phyloP scores from a whole-genome alignment of 2,888 invertebrate genomes.

The Andrena bicolor region DNA sequence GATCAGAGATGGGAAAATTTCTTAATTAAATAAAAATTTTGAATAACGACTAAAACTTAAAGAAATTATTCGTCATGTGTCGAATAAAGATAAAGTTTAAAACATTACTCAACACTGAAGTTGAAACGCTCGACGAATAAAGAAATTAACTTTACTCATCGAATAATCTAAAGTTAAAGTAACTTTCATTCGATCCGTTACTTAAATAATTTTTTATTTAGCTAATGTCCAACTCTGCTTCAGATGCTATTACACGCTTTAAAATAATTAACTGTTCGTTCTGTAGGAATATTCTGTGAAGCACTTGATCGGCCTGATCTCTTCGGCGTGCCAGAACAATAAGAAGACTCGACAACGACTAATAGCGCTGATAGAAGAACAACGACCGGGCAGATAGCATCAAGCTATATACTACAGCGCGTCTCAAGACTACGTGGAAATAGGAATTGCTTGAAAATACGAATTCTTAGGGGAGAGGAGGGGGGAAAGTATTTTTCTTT shows the following conservation, averaged over 20 bases:
- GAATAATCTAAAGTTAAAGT: background rate
- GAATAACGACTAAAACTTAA: no score
- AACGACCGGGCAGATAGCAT: conserved; percentile 81
- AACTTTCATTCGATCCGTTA: no score
- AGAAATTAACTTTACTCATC: no score
- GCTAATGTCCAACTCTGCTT: no score
- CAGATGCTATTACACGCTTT: background rate
- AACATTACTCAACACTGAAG: no score
- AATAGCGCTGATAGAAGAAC: conserved; percentile 89
- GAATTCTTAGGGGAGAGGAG: background rate
- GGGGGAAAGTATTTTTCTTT: conserved; percentile 6
- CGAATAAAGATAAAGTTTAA: no score
- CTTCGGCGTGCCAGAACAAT: conserved; percentile 94
- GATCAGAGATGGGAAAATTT: no score
- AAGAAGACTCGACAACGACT: conserved; percentile 94
- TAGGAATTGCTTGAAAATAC: conserved; percentile 54
- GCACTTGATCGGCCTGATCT: conserved; percentile 93
- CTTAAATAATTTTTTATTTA: no score
- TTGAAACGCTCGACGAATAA: no score
- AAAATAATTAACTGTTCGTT: background rate
- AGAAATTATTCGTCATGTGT: no score
- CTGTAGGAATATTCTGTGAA: conserved; percentile 94
- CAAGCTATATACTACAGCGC: conserved; percentile 64
- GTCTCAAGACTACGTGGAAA: conserved; percentile 64
- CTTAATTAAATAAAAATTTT: no score